These are phyloP conservation scores for Atrina japonica DNA, from an alignment of 2,888 invertebrate species.

Conservation along the genomic window DNA sequence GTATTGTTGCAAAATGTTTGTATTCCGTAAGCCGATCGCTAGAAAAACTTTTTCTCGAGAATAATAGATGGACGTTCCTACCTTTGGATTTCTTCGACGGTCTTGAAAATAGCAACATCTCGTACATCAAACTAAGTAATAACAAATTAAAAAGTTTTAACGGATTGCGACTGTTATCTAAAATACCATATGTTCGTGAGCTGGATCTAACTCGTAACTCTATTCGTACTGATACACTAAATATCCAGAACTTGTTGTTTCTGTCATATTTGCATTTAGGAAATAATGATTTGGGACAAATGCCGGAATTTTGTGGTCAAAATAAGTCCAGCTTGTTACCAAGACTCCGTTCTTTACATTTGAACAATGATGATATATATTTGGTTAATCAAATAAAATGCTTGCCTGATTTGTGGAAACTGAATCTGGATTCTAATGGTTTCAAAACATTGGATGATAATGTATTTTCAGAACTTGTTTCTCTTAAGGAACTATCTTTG, in stretches of 20 bases:
- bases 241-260: not conserved
- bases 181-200: not conserved
- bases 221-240: not conserved
- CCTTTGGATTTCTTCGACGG: constrained; percentile 2
- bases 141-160: constrained; percentile 13
- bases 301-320: constrained; percentile 20
- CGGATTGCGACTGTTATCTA: not conserved
- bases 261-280: constrained; percentile 1
- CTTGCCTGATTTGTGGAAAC: constrained; percentile 1
- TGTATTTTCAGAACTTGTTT: not conserved
- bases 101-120: not conserved
- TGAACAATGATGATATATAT: constrained; percentile 5
- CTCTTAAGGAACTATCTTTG: not conserved
- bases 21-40: not conserved
- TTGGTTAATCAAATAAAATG: not conserved
- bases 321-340: not conserved
- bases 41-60: not conserved
- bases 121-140: not conserved
- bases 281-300: not conserved
- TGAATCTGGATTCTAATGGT: constrained; percentile 8
- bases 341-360: not conserved
- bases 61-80: constrained; percentile 26
- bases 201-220: constrained; percentile 8
- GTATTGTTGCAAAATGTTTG: not conserved
- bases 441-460: constrained; percentile 3